Evolutionary conservation across 2,888 invertebrate genomes (phyloP).

Genomic region (Chaetogeoica ovagalla): DNA sequence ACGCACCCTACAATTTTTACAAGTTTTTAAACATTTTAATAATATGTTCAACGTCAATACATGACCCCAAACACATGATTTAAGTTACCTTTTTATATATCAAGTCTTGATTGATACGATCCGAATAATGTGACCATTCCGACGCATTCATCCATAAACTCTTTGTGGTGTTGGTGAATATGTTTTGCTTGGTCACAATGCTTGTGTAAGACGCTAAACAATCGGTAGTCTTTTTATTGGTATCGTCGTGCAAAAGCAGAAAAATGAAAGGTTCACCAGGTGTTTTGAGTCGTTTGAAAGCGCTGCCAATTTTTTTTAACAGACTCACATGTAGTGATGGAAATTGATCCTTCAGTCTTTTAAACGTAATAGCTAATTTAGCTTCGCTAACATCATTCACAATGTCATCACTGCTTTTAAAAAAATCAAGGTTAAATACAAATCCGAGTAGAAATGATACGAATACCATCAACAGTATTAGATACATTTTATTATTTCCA

Average conservation of each 20-base stretch:
- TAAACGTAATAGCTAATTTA: neutral
- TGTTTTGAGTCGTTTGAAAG: neutral
- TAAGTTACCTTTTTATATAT: constrained; percentile 26
- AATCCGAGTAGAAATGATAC: no score
- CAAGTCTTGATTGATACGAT: neutral
- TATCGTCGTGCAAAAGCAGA: constrained; percentile 29
- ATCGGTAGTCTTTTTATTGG: constrained; percentile 26
- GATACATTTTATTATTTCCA: neutral
- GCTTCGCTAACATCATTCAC: neutral
- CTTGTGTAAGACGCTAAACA: constrained; percentile 27
- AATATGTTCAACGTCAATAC: no score
- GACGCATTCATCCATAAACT: constrained; percentile 39
- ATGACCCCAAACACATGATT: no score
- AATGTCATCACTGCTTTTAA: neutral
- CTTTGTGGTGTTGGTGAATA: neutral
- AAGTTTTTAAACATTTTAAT: no score
- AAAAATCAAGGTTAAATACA: no score
- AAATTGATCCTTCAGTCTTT: neutral
- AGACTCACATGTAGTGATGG: neutral
- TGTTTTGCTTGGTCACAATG: neutral
- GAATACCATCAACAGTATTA: no score
- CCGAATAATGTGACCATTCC: constrained; percentile 25
- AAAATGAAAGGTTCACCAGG: constrained; percentile 46
- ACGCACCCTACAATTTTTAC: no score
- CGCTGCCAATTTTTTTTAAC: constrained; percentile 7